Evolutionary conservation across 2,113 vertebrate genomes (phyloP).

Genomic region (Sinosuthora webbiana): DNA sequence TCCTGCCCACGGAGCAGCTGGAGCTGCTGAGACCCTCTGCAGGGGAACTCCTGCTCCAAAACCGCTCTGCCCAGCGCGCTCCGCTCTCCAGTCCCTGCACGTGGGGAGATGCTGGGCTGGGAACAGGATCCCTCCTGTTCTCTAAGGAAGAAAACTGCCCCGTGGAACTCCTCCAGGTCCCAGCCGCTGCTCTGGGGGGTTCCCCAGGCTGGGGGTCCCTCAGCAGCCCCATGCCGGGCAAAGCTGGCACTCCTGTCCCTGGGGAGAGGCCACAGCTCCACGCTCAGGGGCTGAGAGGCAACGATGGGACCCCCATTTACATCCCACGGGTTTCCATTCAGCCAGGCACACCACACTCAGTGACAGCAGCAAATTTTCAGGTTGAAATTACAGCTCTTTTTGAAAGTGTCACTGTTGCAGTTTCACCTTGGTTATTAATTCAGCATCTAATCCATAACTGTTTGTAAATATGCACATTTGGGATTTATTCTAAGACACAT

Average conservation of each 20-base stretch:
- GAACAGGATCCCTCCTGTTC: no score
- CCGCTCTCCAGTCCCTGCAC: background rate
- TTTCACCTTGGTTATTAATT: background rate
- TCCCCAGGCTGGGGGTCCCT: background rate
- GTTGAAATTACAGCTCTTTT: background rate
- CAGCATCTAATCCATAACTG: background rate
- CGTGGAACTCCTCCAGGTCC: background rate
- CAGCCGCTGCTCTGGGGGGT: accelerated
- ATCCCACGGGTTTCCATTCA: background rate
- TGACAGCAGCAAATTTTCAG: background rate
- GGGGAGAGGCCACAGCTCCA: background rate
- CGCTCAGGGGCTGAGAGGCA: no score
- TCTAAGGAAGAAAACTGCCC: no score
- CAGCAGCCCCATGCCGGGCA: background rate
- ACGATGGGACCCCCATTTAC: background rate
- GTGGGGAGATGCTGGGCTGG: background rate
- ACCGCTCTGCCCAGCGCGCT: background rate
- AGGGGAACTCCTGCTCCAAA: background rate
- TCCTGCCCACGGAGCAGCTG: accelerated
- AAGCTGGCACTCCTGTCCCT: background rate
- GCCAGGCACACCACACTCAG: background rate
- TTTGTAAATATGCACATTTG: background rate
- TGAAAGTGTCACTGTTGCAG: background rate
- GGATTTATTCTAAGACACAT: background rate
- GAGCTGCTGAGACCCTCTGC: accelerated